Evolutionary conservation across 2,888 invertebrate genomes (phyloP).

Genomic region (Pollenia griseotomentosa): DNA sequence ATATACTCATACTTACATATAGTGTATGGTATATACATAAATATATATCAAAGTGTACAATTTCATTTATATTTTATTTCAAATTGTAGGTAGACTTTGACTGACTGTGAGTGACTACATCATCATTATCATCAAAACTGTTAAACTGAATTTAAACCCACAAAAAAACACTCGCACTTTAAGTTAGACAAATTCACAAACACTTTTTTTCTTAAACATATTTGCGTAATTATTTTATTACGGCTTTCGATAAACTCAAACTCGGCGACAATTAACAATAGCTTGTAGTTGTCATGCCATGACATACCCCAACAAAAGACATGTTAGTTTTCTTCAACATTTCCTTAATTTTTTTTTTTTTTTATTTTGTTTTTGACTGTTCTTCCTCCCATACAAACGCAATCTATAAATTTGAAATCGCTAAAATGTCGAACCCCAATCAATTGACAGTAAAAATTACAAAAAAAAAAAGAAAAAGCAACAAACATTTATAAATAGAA

Average conservation of each 20-base stretch:
- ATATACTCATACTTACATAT: background rate
- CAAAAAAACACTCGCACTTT: constrained; percentile 16
- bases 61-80: constrained; percentile 34
- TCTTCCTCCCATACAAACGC: constrained; percentile 2
- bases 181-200: background rate
- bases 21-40: too few relatives aligned
- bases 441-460: constrained; percentile 71
- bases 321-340: constrained; percentile 48
- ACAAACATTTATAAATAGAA: constrained; percentile 32
- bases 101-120: constrained; percentile 29
- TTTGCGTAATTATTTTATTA: constrained; percentile 13
- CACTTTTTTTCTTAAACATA: background rate
- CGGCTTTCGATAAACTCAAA: constrained; percentile 1
- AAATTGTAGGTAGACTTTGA: constrained; percentile 58
- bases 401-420: constrained; percentile 63
- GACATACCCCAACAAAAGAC: constrained; percentile 64
- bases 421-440: constrained; percentile 72
- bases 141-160: constrained; percentile 37
- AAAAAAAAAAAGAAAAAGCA: constrained; percentile 9
- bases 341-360: constrained; percentile 28
- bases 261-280: background rate
- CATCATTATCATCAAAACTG: constrained; percentile 35
- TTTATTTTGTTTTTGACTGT: background rate
- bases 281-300: constrained; percentile 27
- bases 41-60: constrained; percentile 7